phyloP scores from a whole-genome alignment of 2,797 vertebrate genomes.

The Crax fasciolata region DNA sequence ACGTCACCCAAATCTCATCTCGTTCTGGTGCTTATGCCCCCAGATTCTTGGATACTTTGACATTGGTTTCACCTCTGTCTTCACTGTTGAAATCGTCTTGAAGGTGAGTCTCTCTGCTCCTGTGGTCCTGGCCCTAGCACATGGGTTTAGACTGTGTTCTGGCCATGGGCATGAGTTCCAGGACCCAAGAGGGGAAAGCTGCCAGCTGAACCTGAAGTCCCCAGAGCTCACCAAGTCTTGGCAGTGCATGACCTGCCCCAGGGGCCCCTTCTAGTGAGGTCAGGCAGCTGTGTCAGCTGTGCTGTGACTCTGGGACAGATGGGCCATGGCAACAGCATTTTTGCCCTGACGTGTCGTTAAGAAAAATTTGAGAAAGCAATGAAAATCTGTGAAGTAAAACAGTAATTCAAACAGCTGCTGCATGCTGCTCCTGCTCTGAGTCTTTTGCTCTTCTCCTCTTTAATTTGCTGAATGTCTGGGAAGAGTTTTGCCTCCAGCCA shows the following conservation, averaged over 20 bases:
- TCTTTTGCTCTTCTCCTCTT: not conserved
- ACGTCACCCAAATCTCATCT: not conserved
- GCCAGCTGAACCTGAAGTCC: not conserved
- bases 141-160: not conserved
- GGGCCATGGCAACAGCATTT: not conserved
- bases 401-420: not conserved
- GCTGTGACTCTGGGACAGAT: not conserved
- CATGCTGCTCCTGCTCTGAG: not conserved
- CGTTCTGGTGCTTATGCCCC: not conserved
- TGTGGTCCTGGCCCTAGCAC: accelerated
- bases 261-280: not conserved
- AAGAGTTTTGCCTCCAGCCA: not conserved
- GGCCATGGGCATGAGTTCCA: not conserved
- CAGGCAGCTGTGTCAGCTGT: not conserved
- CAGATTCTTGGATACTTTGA: constrained; percentile 96
- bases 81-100: constrained; percentile 96
- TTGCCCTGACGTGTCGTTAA: not conserved
- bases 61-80: constrained; percentile 94
- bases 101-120: constrained; percentile 86
- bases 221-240: not conserved
- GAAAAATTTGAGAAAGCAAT: not conserved
- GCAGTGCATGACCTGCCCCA: not conserved
- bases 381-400: not conserved
- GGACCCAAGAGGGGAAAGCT: not conserved
- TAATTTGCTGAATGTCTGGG: not conserved